Evolutionary conservation across 1,140 invertebrate species (phyloP), one percentile per base, ranked within the genome.

Genomic region (Tenebrio molitor): DNA sequence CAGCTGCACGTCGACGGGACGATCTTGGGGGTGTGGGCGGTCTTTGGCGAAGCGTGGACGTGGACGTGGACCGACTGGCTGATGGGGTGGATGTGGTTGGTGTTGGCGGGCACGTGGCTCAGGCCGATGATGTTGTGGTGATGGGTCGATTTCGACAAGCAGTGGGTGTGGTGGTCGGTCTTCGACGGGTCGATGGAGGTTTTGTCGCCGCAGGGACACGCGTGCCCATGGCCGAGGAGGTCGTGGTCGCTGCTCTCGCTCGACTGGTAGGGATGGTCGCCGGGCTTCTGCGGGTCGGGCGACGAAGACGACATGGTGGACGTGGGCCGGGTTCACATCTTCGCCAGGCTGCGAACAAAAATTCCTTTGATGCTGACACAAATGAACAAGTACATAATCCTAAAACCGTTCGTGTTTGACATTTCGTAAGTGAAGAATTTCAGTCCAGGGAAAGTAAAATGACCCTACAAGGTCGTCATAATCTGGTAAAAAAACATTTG

Each of bases 191-290:
- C 75, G 25, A 66, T 53, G 44, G 42, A 36, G 12, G 69, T 10
- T 44, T 77, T 77, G 34, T 76, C 70, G 41, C 21, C 73, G 42
- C 80, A 82, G 1, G 75, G 73, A 63, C 81, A 81, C 10, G 75
- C 65, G 64, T 80, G 77, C 4, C 73, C 46, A 44, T 79, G 79
- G 5, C 14, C 67, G 6, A 79, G 69, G 5, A 81, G 63, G 15
- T 64, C 78, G 62, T 78, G 78, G 62, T 81, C 80, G 75, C 77
- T 82, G 15, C 76, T 72, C 44, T 83, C 81, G 71, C 77, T 81
- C 1, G 81, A 74, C 62, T 79, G 80, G 67, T 81, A 82, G 25
- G 76, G 67, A 33, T 79, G 77, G 14, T 82, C 80, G 42, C 65
- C 46, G 17, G 36, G 19, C 25, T 76, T 79, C 41, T 77, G 77